Base-by-base conservation (phyloP, 1,140 invertebrate genomes). In the Anastatus disparis region DNA sequence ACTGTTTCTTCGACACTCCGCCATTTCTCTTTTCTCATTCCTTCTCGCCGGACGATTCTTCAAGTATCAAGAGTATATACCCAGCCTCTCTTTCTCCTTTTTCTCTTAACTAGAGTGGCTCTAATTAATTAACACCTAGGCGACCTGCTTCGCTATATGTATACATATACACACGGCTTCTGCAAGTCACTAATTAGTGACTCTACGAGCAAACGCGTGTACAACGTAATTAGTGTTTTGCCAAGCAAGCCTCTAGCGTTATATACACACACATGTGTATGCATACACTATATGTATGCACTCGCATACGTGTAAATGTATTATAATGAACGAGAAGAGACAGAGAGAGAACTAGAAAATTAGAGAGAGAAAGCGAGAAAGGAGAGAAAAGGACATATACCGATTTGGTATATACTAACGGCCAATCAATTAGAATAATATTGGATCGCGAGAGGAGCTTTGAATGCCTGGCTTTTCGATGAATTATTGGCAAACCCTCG, bases 91-190 rank as follows among this genome's bases (percentile, higher is more conserved):
- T 15, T 53, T 17, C 29, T 20, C 38, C 26, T 42, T 29, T 31
- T 27, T 20, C 38, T 55, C 53, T 13, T 62, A 31, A 20, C 38
- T 74, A 77, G 81, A 82, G 78, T 81, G 80, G 75, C 77, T 84
- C 76, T 86, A 84, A 85, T 84, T 86, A 86, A 85, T 85, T 85
- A 85, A 85, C 82, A 83, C 82, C 83, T 81, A 79, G 78, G 76
- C 52, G 69, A 69, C 76, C 75, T 63, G 74, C 64, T 73, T 66
- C n/a, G n/a, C n/a, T n/a, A n/a, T n/a, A n/a, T n/a, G n/a, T n/a
- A n/a, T n/a, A n/a, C n/a, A n/a, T n/a, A n/a, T n/a, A n/a, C n/a
- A n/a, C n/a, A n/a, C n/a, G 2, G 22, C 38, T 29, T 2, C 0
- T 46, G 8, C 1, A 75, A 78, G 68, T 80, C 77, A 82, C 82